Evolutionary conservation across 2,113 vertebrate genomes (phyloP).

Genomic region (Protomyctophum bolini): DNA sequence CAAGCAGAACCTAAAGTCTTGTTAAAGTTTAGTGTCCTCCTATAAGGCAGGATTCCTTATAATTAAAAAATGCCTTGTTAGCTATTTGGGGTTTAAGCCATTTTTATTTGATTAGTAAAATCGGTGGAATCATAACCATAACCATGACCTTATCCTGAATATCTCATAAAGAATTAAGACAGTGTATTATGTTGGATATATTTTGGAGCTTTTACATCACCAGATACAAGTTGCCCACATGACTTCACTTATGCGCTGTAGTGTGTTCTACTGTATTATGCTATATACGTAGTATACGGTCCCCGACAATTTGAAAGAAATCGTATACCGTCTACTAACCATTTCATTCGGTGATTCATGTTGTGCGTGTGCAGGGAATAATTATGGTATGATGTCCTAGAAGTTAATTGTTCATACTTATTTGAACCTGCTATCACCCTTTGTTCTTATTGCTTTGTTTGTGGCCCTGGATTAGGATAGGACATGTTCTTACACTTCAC

Average conservation of each 20-base stretch:
- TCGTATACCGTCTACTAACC: too few species aligned
- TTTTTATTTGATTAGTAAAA: constrained; percentile 24
- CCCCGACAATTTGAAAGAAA: too few species aligned
- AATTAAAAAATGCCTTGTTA: constrained; percentile 34
- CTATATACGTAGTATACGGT: too few species aligned
- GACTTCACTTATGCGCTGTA: neutral
- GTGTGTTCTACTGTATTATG: too few species aligned
- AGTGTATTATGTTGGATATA: neutral
- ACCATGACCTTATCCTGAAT: constrained; percentile 13
- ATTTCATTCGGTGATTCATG: too few species aligned
- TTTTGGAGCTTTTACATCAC: neutral
- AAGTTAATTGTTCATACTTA: too few species aligned
- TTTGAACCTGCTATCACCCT: too few species aligned
- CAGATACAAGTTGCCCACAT: neutral
- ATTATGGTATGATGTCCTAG: too few species aligned
- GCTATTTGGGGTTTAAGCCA: constrained; percentile 9
- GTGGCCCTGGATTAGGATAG: too few species aligned
- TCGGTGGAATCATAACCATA: constrained; percentile 2
- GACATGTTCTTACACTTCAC: too few species aligned
- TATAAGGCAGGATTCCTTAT: neutral
- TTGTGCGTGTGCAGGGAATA: too few species aligned
- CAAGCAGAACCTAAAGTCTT: constrained; percentile 31
- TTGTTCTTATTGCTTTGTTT: too few species aligned
- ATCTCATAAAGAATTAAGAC: neutral
- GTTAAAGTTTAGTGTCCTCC: constrained; percentile 46